phyloP scores from a whole-genome alignment of 1,140 invertebrate genomes.

The Microplitis mediator region DNA sequence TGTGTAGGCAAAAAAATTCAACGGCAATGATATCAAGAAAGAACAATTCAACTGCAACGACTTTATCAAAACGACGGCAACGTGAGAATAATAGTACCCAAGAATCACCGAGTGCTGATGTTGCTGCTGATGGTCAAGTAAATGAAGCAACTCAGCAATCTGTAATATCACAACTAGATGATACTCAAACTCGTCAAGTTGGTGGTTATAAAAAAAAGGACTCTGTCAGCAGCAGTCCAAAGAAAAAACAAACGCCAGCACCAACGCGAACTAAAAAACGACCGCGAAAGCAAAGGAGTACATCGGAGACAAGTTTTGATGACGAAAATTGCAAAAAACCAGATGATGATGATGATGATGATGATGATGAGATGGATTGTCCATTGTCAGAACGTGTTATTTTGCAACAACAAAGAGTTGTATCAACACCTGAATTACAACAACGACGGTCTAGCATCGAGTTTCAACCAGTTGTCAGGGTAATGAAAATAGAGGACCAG shows the following conservation, averaged over 20 bases:
- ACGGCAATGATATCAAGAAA: slow-evolving; percentile 39
- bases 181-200: background rate
- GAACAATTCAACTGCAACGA: slow-evolving; percentile 37
- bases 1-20: slow-evolving; percentile 38
- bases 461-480: slow-evolving; percentile 58
- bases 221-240: background rate
- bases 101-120: background rate
- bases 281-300: slow-evolving; percentile 35
- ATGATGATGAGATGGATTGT: slow-evolving; percentile 38
- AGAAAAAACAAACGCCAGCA: slow-evolving; percentile 32
- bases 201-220: slow-evolving; percentile 29
- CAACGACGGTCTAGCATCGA: slow-evolving; percentile 57
- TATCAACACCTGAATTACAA: slow-evolving; percentile 44
- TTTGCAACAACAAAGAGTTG: slow-evolving; percentile 32
- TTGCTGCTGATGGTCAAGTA: background rate
- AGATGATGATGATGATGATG: slow-evolving; percentile 33
- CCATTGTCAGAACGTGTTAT: slow-evolving; percentile 47
- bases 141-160: background rate
- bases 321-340: slow-evolving; percentile 51
- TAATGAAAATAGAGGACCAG: slow-evolving; percentile 59
- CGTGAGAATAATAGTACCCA: background rate
- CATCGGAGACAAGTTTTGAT: slow-evolving; percentile 41
- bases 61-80: slow-evolving; percentile 29
- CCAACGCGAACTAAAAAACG: slow-evolving; percentile 35
- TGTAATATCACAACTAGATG: background rate